Evolutionary conservation across 2,113 vertebrate genomes (phyloP), one percentile per base, ranked within the genome.

Genomic region (Nansenia antarctica): DNA sequence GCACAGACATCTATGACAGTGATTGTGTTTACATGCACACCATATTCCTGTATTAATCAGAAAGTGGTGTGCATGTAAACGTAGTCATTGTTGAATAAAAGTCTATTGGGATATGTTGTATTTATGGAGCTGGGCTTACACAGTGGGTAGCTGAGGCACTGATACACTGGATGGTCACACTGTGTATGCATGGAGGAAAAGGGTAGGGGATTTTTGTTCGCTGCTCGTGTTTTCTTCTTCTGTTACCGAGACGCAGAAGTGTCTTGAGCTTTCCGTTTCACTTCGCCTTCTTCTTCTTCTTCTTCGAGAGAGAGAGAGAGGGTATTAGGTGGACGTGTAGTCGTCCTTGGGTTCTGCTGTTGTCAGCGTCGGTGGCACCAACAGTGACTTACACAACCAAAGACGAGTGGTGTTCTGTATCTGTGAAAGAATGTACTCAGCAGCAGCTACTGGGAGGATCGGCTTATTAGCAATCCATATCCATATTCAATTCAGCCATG

Each of bases 291-390:
- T n/a, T n/a, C n/a, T n/a, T n/a, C n/a, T n/a, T n/a, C n/a, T n/a
- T n/a, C n/a, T 77, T 77, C 69, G 67, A 62, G 84, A 81, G 68
- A 78, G 73, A 69, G 35, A 76, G 67, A 69, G 78, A 71, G 66
- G 78, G 73, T 72, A 73, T 78, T 63, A 67, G 60, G 68, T 73
- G 77, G 80, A 78, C 79, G n/a, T n/a, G n/a, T n/a, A n/a, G n/a
- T 65, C 74, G 79, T 82, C 80, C 76, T 87, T 86, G 81, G 82
- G 76, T 85, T 86, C 83, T 82, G 85, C 82, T 85, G n/a, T 72
- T 73, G 80, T 87, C 88, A 88, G 84, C 84, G 85, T 47, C 63
- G 67, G 77, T 86, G 78, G 73, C 81, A 81, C 80, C 83, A 53
- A 76, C 64, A 74, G 61, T 82, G 72, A 63, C 69, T 86, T 75